These are phyloP conservation scores for Danio jaintianensis DNA, from an alignment of 2,797 vertebrate species.

Conservation along the genomic window DNA sequence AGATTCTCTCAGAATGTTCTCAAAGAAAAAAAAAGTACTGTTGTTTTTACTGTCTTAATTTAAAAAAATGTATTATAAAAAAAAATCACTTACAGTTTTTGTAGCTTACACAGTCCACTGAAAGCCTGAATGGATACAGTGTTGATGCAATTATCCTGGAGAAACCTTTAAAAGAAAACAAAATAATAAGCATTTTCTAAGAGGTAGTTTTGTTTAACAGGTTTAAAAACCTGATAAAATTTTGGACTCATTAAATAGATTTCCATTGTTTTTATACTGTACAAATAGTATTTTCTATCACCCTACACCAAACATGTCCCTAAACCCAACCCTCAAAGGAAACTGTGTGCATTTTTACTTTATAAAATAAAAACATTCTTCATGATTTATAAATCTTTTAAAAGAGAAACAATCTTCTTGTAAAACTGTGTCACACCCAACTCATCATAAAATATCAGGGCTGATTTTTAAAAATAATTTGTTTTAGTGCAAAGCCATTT, in stretches of 20 bases:
- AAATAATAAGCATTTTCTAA: not conserved
- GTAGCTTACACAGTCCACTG: conserved; percentile 69
- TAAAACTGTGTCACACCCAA: too few species aligned
- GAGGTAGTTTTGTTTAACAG: not conserved
- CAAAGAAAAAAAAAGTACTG: not conserved
- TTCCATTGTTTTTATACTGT: too few species aligned
- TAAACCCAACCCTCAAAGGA: too few species aligned
- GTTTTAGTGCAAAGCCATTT: not conserved
- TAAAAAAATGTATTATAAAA: not conserved
- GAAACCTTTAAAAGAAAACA: conserved; percentile 62
- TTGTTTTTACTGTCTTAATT: not conserved
- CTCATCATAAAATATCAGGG: too few species aligned
- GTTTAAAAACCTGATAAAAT: not conserved
- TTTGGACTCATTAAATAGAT: too few species aligned
- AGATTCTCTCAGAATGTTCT: not conserved
- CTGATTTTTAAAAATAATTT: not conserved
- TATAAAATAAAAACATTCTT: too few species aligned
- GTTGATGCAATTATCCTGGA: conserved; percentile 73
- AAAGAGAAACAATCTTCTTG: too few species aligned
- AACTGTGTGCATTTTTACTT: too few species aligned
- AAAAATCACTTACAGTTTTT: conserved; percentile 71
- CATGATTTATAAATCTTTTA: too few species aligned
- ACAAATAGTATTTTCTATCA: too few species aligned
- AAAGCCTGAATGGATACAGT: conserved; percentile 70
- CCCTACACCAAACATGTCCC: too few species aligned